A percentile compares a stretch with the other conserved stretches of the same genome.
phyloP scores from a whole-genome alignment of 2,797 vertebrate genomes.

The Pampus argenteus region DNA sequence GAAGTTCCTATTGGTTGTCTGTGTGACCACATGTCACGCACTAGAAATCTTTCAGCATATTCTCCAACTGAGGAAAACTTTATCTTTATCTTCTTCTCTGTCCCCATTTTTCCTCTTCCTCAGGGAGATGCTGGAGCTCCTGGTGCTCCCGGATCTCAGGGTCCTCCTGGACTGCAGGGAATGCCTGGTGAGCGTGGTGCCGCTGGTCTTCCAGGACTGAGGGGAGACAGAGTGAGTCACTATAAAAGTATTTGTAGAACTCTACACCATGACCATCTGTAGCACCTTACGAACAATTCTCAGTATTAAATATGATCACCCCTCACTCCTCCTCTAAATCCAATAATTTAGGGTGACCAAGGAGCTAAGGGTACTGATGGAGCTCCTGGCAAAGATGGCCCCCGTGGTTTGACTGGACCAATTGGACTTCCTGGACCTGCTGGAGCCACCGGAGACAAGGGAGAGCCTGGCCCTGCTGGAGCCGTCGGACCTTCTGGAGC shows the following conservation, averaged over 20 bases:
- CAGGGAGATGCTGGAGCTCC: constrained; percentile 94
- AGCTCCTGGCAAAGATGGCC: constrained; percentile 92
- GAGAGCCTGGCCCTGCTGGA: constrained; percentile 92
- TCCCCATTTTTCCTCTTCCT: not conserved
- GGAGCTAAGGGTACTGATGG: constrained; percentile 94
- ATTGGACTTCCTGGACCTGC: constrained; percentile 96
- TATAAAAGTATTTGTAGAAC: not conserved
- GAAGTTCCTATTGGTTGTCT: not conserved
- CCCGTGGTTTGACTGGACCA: constrained; percentile 94
- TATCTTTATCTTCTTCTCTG: not conserved
- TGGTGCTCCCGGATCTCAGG: constrained; percentile 91
- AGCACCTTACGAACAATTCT: not conserved
- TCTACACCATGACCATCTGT: not conserved
- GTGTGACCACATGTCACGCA: not conserved
- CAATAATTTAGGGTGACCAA: constrained; percentile 88
- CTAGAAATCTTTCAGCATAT: not conserved
- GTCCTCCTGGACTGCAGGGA: constrained; percentile 95
- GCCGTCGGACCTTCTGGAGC: constrained; percentile 90
- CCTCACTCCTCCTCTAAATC: constrained; percentile 6
- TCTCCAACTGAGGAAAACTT: not conserved
- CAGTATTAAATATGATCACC: not conserved
- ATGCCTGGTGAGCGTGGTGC: constrained; percentile 98
- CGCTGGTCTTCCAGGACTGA: constrained; percentile 94
- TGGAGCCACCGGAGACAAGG: constrained; percentile 96
- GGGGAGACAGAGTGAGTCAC: constrained; percentile 94